Conservation (phyloP, 2,797 vertebrate species). For the Trichosurus vulpecula region DNA sequence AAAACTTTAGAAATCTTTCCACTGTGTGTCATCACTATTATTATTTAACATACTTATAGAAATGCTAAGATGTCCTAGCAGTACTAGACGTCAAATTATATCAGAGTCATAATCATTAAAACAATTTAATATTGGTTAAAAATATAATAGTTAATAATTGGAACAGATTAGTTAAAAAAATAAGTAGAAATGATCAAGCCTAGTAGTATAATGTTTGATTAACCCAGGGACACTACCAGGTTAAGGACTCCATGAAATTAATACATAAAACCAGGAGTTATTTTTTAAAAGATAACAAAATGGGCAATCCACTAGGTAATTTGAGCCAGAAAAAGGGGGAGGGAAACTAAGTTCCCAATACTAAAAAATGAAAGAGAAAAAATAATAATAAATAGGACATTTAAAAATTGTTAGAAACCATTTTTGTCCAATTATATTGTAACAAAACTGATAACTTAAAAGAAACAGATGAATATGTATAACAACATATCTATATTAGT, state of each 20-base stretch:
- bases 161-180: neutral
- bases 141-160: neutral
- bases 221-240: neutral
- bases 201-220: neutral
- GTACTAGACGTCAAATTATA: neutral
- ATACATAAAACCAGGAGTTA: too few relatives aligned
- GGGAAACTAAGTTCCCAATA: too few relatives aligned
- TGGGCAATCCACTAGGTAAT: too few relatives aligned
- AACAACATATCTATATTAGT: too few relatives aligned
- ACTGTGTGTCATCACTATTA: neutral
- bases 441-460: too few relatives aligned
- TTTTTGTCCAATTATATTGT: too few relatives aligned
- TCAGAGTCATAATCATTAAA: neutral
- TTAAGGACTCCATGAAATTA: neutral
- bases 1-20: neutral
- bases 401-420: too few relatives aligned
- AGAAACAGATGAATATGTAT: too few relatives aligned
- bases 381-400: too few relatives aligned
- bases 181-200: neutral
- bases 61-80: neutral
- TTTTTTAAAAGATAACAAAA: too few relatives aligned
- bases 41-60: neutral
- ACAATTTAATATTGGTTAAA: neutral
- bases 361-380: too few relatives aligned
- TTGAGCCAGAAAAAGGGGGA: too few relatives aligned